Percentiles rank a stretch among this genome's conserved stretches.
phyloP scores from a whole-genome alignment of 1,140 invertebrate species.

The Zaprionus ghesquierei region DNA sequence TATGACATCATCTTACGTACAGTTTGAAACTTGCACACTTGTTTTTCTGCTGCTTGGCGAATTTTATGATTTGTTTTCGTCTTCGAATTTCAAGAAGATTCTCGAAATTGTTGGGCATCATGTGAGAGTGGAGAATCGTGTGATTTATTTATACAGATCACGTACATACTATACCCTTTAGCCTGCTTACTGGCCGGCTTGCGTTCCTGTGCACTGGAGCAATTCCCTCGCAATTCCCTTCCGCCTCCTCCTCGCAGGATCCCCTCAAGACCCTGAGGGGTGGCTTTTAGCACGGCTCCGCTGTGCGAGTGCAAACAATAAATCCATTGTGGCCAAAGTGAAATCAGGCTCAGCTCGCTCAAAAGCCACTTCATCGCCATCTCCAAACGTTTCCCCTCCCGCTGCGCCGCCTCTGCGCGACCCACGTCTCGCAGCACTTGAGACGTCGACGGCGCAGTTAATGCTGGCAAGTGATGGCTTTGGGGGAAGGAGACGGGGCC shows the following conservation, averaged over 20 bases:
- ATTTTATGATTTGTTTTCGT: conserved; percentile 10
- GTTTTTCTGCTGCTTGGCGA: background rate
- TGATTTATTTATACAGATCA: conserved; percentile 23
- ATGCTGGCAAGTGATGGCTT: conserved; percentile 62
- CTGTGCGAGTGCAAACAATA: conserved; percentile 63
- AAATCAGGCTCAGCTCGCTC: conserved; percentile 70
- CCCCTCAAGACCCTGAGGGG: conserved; percentile 19
- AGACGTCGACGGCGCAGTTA: conserved; percentile 64
- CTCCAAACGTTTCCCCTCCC: background rate
- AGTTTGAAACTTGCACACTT: conserved; percentile 24
- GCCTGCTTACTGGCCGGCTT: too few species aligned
- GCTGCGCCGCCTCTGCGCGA: conserved; percentile 8
- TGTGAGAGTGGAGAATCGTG: background rate
- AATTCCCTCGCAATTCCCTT: background rate
- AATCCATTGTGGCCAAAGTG: conserved; percentile 79
- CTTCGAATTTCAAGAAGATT: conserved; percentile 13
- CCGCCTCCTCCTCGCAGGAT: background rate
- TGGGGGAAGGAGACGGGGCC: conserved; percentile 24
- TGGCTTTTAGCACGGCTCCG: conserved; percentile 66
- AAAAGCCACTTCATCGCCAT: conserved; percentile 43
- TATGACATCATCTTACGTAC: conserved; percentile 19
- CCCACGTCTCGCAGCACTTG: conserved; percentile 47
- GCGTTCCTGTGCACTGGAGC: background rate
- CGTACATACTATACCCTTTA: too few species aligned
- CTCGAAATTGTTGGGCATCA: background rate